Conservation (phyloP, 1,140 invertebrate genomes). For the Drosophila athabasca region DNA sequence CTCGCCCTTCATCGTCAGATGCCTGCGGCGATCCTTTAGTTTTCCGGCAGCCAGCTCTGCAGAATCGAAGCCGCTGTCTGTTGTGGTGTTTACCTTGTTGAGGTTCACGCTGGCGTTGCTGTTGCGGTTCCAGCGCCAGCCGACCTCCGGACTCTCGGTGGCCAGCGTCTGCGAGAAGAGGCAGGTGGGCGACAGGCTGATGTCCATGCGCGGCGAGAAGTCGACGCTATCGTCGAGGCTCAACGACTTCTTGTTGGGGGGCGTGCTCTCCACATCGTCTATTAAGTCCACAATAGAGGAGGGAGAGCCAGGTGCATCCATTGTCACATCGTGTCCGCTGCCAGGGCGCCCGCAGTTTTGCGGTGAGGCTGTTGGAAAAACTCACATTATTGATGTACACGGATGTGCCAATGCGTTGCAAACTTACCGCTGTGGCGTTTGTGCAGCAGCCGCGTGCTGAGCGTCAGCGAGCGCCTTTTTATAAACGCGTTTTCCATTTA, state of each 20-base stretch:
- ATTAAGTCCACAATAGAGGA: constrained; percentile 12
- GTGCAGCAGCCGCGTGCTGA: constrained; percentile 61
- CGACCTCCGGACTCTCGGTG: constrained; percentile 73
- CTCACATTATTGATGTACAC: not conserved
- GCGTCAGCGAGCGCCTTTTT: constrained; percentile 65
- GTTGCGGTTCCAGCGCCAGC: constrained; percentile 73
- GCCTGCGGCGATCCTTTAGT: constrained; percentile 52
- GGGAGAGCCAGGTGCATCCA: constrained; percentile 22
- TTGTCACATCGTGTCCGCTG: constrained; percentile 40
- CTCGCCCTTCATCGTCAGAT: constrained; percentile 52
- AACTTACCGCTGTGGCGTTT: constrained; percentile 72
- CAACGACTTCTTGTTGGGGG: constrained; percentile 59
- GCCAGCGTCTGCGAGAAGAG: constrained; percentile 72
- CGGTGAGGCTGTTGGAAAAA: constrained; percentile 59
- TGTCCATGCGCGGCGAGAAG: constrained; percentile 64
- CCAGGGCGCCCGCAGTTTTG: constrained; percentile 53
- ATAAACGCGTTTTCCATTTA: constrained; percentile 63
- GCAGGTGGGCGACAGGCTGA: constrained; percentile 64
- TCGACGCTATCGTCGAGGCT: constrained; percentile 75
- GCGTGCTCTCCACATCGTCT: constrained; percentile 61
- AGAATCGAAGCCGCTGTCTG: constrained; percentile 72
- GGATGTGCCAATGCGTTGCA: not conserved
- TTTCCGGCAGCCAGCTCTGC: constrained; percentile 43
- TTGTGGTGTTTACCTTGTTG: constrained; percentile 48
- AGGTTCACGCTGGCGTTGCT: not conserved